Percentiles rank a stretch among this genome's conserved stretches.
Evolutionary conservation across 2,797 vertebrate species (phyloP).

Genomic region (Rhincodon typus): DNA sequence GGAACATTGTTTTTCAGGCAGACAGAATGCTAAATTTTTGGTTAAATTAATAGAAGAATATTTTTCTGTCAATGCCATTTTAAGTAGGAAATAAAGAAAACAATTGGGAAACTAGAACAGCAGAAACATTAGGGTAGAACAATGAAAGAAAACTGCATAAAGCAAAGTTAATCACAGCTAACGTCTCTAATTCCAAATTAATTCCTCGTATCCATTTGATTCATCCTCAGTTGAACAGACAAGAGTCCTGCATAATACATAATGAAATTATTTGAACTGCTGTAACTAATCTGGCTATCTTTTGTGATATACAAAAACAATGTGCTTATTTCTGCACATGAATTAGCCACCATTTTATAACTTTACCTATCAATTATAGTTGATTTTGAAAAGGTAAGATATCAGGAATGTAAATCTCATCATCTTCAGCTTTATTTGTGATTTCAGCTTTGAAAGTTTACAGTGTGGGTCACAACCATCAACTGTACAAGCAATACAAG

Average conservation of each 20-base stretch:
- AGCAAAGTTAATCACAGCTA: neutral
- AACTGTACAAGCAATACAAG: conserved; percentile 64
- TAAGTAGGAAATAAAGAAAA: neutral
- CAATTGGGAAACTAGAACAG: neutral
- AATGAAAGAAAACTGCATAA: neutral
- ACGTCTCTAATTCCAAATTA: neutral
- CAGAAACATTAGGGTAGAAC: neutral
- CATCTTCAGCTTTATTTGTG: conserved; percentile 37
- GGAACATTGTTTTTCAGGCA: neutral
- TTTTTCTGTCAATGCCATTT: no score
- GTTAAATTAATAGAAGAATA: neutral
- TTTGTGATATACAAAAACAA: neutral
- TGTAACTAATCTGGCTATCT: neutral
- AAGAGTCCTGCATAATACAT: neutral
- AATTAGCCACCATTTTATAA: neutral
- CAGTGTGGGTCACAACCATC: conserved; percentile 48
- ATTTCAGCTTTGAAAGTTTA: conserved; percentile 45
- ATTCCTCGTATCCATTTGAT: neutral
- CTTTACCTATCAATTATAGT: neutral
- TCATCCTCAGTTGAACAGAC: neutral
- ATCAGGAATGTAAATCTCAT: conserved; percentile 25
- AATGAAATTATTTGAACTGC: neutral
- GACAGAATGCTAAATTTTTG: neutral
- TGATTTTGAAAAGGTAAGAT: neutral
- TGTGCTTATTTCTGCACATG: neutral